Conservation (phyloP, 2,888 invertebrate genomes). For the Lingula anatina region DNA sequence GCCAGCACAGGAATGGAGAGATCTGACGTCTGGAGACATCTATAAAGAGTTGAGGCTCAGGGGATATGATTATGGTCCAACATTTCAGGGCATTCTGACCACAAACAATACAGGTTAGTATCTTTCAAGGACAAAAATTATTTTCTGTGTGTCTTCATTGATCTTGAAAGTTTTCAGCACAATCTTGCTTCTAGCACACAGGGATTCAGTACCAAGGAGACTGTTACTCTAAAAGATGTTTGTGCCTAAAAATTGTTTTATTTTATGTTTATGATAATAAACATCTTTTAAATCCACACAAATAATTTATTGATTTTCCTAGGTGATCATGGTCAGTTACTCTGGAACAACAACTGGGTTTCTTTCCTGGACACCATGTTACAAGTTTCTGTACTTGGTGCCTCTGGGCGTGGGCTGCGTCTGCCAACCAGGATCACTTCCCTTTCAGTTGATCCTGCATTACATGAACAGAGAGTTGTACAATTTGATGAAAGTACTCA, state of each 20-base stretch:
- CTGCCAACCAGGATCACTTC: conserved; percentile 83
- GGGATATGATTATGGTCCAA: conserved; percentile 52
- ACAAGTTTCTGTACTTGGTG: conserved; percentile 81
- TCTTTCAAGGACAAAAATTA: no score
- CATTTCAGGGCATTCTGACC: conserved; percentile 63
- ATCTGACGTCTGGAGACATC: conserved; percentile 41
- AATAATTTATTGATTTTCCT: conserved; percentile 8
- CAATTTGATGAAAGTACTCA: conserved; percentile 11
- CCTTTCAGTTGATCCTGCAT: conserved; percentile 72
- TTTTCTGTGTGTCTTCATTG: no score
- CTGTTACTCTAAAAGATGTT: background rate
- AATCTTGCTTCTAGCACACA: no score
- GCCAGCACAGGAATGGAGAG: background rate
- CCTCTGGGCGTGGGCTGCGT: conserved; percentile 70
- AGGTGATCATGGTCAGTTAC: conserved; percentile 66
- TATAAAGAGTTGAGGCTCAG: conserved; percentile 51
- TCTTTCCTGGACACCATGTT: conserved; percentile 94
- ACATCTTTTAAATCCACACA: no score
- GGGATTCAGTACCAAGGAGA: no score
- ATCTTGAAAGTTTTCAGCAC: no score
- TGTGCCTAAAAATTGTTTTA: no score
- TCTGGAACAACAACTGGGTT: conserved; percentile 90
- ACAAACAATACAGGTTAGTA: no score
- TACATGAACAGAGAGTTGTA: conserved; percentile 55
- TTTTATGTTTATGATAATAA: no score